Evolutionary conservation across 1,140 invertebrate species (phyloP), one percentile per base, ranked within the genome.

Genomic region (Melanaphis sacchari): DNA sequence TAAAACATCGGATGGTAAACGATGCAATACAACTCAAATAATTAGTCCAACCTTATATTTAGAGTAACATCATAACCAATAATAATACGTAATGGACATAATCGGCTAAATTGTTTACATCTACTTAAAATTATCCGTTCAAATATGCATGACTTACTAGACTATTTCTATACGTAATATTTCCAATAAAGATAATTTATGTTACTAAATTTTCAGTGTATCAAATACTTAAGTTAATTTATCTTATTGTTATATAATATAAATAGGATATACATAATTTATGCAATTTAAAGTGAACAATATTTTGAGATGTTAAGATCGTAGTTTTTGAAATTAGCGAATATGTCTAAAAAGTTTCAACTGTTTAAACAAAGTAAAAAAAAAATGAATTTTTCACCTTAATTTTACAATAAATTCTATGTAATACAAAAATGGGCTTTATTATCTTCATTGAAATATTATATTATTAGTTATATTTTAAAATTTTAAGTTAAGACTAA

Each of bases 171-270:
- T 66, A 6, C 31, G 3, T 66, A n/a, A n/a, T 66, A 31, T 31
- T 59, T 0, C 1, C 26, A 26, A 31, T 31, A 4, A 31, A 59
- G 3, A 31, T 1, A 31, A 59, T 59, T 3, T 59, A 3, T 11
- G 31, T 66, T 66, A 8, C 26, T 66, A 11, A n/a, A n/a, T n/a
- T n/a, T 2, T 66, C 18, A n/a, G 9, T 66, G 15, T n/a, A n/a
- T 31, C 15, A 5, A 5, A 66, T n/a, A 5, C n/a, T 0, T 18
- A 18, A 5, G 18, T 5, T n/a, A 4, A n/a, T n/a, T 66, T 0
- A 66, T 66, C 31, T 66, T 66, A 5, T 0, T 66, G 18, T 6
- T 18, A 15, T 66, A 15, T 66, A n/a, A 4, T 66, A n/a, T n/a
- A n/a, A 5, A n/a, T n/a, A n/a, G 31, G 15, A 18, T n/a, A 66